phyloP scores from a whole-genome alignment of 2,888 invertebrate genomes.

The Syrphus vitripennis region DNA sequence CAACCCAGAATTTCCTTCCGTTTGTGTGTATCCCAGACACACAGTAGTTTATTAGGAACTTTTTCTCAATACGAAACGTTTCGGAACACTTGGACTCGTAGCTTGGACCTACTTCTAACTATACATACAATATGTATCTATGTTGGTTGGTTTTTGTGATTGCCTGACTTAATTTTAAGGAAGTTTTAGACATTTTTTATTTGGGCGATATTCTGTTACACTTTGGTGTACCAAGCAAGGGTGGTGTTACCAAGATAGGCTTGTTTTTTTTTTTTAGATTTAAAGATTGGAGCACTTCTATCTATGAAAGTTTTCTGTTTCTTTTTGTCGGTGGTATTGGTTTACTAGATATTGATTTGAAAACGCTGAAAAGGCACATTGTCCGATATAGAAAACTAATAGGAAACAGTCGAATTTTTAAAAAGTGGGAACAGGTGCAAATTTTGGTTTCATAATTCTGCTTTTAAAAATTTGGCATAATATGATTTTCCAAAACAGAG shows the following conservation, averaged over 20 bases:
- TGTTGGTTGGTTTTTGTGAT: constrained; percentile 21
- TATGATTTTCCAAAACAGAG: no score
- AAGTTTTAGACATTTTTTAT: constrained; percentile 14
- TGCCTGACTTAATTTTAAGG: constrained; percentile 27
- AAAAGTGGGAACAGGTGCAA: no score
- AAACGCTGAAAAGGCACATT: no score
- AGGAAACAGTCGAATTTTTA: no score
- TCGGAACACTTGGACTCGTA: constrained; percentile 5
- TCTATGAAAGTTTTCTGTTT: no score
- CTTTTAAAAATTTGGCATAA: no score
- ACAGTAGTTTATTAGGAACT: constrained; percentile 53
- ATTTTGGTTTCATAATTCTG: no score
- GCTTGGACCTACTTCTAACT: no score
- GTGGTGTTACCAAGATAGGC: not conserved
- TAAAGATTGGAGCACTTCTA: no score
- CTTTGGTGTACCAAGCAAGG: not conserved
- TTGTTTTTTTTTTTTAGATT: not conserved
- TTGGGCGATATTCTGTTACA: not conserved
- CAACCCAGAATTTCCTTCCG: not conserved
- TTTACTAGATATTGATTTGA: no score
- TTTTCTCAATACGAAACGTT: constrained; percentile 33
- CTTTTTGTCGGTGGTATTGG: no score
- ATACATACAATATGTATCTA: not conserved
- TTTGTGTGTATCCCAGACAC: not conserved
- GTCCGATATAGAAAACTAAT: no score